Conservation (phyloP, 2,113 vertebrate genomes). For the Phylloscopus trochilus region DNA sequence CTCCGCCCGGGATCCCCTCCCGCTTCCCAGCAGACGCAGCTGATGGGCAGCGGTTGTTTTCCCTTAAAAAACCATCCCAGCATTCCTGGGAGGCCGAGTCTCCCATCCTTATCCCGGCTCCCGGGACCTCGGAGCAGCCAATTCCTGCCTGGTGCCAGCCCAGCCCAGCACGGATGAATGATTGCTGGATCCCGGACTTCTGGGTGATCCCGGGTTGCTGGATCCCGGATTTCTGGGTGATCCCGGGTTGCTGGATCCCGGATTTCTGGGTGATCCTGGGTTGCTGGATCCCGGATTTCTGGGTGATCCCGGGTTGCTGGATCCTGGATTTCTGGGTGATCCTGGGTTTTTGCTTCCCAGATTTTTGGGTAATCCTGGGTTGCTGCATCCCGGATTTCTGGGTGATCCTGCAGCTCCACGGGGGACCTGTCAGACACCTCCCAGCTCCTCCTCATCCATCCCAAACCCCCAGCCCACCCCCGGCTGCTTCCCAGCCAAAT, state of each 20-base stretch:
- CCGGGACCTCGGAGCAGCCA: fast-evolving
- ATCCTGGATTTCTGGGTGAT: not conserved
- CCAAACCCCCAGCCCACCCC: not conserved
- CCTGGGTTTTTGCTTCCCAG: not conserved
- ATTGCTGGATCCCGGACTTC: too few species aligned
- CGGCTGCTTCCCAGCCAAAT: not conserved
- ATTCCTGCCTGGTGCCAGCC: not conserved
- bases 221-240: fast-evolving
- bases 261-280: not conserved
- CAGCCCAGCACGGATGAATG: fast-evolving
- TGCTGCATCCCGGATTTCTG: not conserved
- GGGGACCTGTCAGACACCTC: not conserved
- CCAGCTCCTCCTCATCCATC: not conserved
- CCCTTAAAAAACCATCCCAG: fast-evolving
- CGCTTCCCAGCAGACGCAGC: not conserved
- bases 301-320: not conserved
- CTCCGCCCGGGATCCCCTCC: not conserved
- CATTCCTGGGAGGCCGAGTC: not conserved
- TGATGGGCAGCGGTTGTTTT: not conserved
- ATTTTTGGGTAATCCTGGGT: not conserved
- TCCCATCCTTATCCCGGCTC: not conserved
- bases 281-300: not conserved
- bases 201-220: not conserved
- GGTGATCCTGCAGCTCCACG: not conserved
- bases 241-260: fast-evolving